Base-by-base conservation (phyloP, 2,888 invertebrate species). In the Catocala fraxini region DNA sequence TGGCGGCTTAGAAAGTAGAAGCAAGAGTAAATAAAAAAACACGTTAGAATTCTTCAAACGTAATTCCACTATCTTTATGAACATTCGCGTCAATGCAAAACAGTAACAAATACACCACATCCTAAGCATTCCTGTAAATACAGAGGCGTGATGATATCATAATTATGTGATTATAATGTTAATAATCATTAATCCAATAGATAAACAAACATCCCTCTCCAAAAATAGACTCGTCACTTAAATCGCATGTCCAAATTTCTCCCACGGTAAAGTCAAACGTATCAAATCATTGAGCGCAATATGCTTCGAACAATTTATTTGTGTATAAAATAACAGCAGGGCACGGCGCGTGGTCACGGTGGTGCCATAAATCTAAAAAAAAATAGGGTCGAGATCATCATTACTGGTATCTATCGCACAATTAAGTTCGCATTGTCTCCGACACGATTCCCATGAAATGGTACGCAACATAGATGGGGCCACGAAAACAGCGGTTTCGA, bases 351-450 rank as follows among this genome's bases (percentile, higher is more conserved):
- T 84, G 88, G 90, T 92, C 90, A 89, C 83, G 88, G 88, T 75
- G 81, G 79, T 79, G 85, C 79, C 84, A 90, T 92, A 90, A 91
- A 92, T 91, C 60, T 64, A 79, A 78, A 74, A 79, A 77, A 81
- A 83, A 84, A 80, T 86, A 83, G 87, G 84, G 81, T 79, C 74
- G 77, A 79, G 73, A 68, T 85, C 83, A 86, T 89, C 89, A 89
- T 90, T 89, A 87, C 89, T 88, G 90, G 90, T 90, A 88, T 86
- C 90, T 89, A 84, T 92, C 92, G 90, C 88, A 86, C 93, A 94
- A 94, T 94, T 94, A 93, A 91, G 86, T 87, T 80, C 65, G 75
- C 85, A 92, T 94, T 94, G 94, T 94, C 83, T 86, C 77, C 77
- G 73, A 68, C 80, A 84, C 77, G 80, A 88, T 93, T 94, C 94